These are phyloP conservation scores for Eidolon helvum DNA, from an alignment of 2,113 vertebrate species.

Conservation along the genomic window DNA sequence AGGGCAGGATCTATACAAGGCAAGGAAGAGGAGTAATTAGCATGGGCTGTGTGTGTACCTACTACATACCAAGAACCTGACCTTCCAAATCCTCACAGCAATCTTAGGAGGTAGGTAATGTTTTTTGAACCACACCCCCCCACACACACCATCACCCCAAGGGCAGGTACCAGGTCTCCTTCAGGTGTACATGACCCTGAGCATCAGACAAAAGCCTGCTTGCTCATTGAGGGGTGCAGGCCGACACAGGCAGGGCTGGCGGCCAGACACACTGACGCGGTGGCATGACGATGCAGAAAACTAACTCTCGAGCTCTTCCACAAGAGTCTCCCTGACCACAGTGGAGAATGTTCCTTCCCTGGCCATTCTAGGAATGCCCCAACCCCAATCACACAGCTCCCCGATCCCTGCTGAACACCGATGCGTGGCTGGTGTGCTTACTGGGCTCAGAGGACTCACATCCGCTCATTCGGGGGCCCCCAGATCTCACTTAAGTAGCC, in stretches of 20 bases:
- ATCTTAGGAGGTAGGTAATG: neutral
- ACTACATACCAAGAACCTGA: neutral
- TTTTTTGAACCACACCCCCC: neutral
- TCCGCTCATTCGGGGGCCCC: neutral
- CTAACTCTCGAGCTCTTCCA: neutral
- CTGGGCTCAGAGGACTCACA: neutral
- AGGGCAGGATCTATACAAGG: neutral
- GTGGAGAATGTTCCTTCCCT: rapidly evolving
- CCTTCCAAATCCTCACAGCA: neutral
- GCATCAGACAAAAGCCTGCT: neutral
- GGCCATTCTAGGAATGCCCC: neutral
- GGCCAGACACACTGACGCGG: neutral
- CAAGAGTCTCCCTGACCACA: neutral
- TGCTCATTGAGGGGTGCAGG: neutral
- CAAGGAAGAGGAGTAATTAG: neutral
- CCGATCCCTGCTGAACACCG: neutral
- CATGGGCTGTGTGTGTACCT: neutral
- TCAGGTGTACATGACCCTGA: too few relatives aligned
- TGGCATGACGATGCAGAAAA: neutral
- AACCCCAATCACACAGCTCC: neutral
- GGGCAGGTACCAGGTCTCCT: too few relatives aligned
- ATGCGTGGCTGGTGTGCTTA: neutral
- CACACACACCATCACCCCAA: too few relatives aligned
- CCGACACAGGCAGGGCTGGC: neutral
- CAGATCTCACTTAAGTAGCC: neutral